A percentile compares a stretch with the other conserved stretches of the same genome.
These are phyloP conservation scores for Caenorhabditis sp. DNA, from an alignment of 2,888 invertebrate species.

Conservation along the genomic window DNA sequence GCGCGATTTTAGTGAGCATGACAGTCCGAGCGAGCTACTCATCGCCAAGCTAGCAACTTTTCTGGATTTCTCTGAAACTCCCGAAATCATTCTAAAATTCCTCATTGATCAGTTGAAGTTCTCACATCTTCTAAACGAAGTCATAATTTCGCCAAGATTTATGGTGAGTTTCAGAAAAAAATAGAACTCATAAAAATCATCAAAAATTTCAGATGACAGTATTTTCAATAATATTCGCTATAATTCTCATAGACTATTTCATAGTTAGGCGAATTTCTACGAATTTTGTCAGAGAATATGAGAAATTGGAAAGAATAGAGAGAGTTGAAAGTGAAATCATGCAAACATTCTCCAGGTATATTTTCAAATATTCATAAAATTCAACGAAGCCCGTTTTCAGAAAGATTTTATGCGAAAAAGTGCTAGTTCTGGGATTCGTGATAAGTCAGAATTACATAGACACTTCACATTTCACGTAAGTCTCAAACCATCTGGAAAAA, in stretches of 20 bases:
- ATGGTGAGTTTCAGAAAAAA: neutral
- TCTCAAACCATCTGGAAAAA: neutral
- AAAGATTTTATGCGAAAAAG: neutral
- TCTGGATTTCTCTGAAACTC: neutral
- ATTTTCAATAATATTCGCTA: neutral
- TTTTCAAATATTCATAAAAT: no score
- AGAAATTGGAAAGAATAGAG: neutral
- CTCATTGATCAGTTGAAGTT: neutral
- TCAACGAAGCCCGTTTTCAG: no score
- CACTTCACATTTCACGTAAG: neutral
- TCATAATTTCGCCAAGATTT: neutral
- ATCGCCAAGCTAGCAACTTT: neutral
- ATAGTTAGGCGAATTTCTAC: neutral
- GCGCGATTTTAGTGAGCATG: neutral
- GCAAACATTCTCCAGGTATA: neutral
- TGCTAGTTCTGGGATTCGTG: neutral
- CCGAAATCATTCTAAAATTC: slow-evolving; percentile 1
- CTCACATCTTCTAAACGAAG: neutral
- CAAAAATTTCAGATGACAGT: neutral
- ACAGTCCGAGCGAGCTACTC: neutral
- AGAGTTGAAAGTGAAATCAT: neutral
- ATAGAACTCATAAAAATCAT: neutral
- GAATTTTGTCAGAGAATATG: neutral
- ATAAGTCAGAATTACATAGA: neutral
- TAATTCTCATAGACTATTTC: neutral